Base-by-base conservation (phyloP, 1,140 invertebrate genomes). In the Plectrocnemia conspersa region DNA sequence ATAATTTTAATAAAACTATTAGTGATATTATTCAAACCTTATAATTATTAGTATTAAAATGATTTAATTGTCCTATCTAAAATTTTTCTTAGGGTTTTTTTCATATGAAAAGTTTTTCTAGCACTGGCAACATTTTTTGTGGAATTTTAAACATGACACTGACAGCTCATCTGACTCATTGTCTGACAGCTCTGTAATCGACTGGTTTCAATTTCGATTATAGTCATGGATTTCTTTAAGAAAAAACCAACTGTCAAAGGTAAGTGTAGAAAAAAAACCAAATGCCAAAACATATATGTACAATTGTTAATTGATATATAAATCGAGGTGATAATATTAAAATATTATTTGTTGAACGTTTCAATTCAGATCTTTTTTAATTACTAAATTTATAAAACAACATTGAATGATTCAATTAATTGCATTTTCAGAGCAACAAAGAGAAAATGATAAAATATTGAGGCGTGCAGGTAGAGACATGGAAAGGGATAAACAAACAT, bases 401-500 rank as follows among this genome's bases (percentile, higher is more conserved):
- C 13, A 29, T 29, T 29, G 7, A 29, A 29, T 9, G 7, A 13
- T 29, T 29, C n/a, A 38, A 13, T 15, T 38, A 10, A 13, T 45
- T 21, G 5, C 59, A 56, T 56, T 80, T 81, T 29, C 63, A 91
- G 89, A 94, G 70, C 82, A 89, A 73, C 82, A 93, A 68, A 77
- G 85, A 35, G 78, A 86, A 66, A 91, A 89, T 79, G 89, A 93
- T 65, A 77, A 82, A 62, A 80, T 82, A 27, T 67, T 95, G 21
- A 73, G 85, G 18, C 89, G 87, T 77, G 88, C 86, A 23, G 82
- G 83, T 3, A 75, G 92, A 65, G 90, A 92, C 69, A 77, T 95
- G 59, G 89, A 91, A 55, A 77, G 89, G 61, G 91, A 93, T 68
- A 79, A 85, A 61, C 68, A 78, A 49, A 79, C 87, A 62, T 68